Evolutionary conservation across 1,140 invertebrate species (phyloP), one percentile per base, ranked within the genome.

Genomic region (Doryteuthis pealeii): DNA sequence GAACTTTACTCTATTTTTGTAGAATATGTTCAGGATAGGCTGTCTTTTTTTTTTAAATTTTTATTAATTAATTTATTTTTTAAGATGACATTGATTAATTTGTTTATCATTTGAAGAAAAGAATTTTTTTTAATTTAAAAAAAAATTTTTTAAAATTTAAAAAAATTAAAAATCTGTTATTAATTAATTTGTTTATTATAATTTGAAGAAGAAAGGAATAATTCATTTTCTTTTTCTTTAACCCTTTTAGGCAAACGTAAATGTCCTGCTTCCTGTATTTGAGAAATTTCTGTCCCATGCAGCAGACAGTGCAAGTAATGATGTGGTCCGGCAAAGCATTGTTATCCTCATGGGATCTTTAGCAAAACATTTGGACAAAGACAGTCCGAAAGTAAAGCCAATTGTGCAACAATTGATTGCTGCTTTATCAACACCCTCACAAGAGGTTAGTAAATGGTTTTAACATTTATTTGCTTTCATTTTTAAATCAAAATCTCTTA

Each of bases 291-390:
- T 99, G 67, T 95, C 95, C 0, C 96, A 93, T 82, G 95, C 95
- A 0, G 86, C 85, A 33, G 94, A 96, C 84, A 95, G 93, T 0
- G 92, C 94, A n/a, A 92, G 92, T 76, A 97, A 92, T 87, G 98
- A 99, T 89, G 93, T 93, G 8, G 94, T 97, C 33, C 91, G 97
- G 58, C 96, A 99, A 85, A 95, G 95, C 79, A 95, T 99, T 58
- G 95, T 99, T 40, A 94, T 99, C 82, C 89, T 99, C 12, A 97
- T 99, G 93, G 98, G 98, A 22, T 96, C 94, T 0, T 89, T 99
- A 76, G 97, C 97, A 1, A 91, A 94, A 49, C 97, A 99, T 91
- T 91, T 99, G 78, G 95, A 97, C 76, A 94, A 93, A 70, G 92
- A 94, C 80, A 95, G 99, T 89, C 90, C 92, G 86, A 96, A 89